These are phyloP conservation scores for Coluber constrictor DNA, from an alignment of 2,797 vertebrate genomes.

Conservation along the genomic window DNA sequence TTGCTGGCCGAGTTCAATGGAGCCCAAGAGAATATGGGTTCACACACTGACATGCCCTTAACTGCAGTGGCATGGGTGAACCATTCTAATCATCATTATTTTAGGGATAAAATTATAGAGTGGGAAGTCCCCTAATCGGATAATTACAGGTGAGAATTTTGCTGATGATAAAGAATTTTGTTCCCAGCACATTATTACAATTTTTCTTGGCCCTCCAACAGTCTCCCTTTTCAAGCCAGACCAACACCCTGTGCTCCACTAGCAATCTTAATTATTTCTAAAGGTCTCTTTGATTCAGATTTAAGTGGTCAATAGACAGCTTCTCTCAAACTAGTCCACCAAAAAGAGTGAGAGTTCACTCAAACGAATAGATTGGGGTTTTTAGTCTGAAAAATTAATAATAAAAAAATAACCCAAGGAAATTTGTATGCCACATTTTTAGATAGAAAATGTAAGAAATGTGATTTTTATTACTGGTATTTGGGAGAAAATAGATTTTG, in stretches of 20 bases:
- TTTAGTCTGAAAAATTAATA: neutral
- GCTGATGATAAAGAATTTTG: conserved; percentile 52
- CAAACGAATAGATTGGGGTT: neutral
- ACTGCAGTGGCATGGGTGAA: conserved; percentile 16
- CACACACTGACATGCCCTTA: conserved; percentile 17
- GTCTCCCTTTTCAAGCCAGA: neutral
- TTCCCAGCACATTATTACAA: conserved; percentile 40
- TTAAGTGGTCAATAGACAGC: neutral
- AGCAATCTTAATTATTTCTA: neutral
- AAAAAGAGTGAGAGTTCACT: neutral
- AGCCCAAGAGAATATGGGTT: conserved; percentile 26
- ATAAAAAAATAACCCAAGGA: neutral
- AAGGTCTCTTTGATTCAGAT: neutral
- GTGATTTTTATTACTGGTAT: neutral
- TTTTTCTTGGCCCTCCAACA: neutral
- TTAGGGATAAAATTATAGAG: conserved; percentile 54
- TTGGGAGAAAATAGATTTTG: neutral
- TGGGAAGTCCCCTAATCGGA: conserved; percentile 61
- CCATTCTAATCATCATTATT: conserved; percentile 34
- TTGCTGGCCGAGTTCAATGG: conserved; percentile 9
- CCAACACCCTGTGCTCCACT: conserved; percentile 1
- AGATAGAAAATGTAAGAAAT: neutral
- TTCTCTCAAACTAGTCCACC: neutral
- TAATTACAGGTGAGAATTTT: conserved; percentile 57
- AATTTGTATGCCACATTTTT: neutral